Evolutionary conservation across 2,797 vertebrate species (phyloP).

Genomic region (Gouania willdenowi): DNA sequence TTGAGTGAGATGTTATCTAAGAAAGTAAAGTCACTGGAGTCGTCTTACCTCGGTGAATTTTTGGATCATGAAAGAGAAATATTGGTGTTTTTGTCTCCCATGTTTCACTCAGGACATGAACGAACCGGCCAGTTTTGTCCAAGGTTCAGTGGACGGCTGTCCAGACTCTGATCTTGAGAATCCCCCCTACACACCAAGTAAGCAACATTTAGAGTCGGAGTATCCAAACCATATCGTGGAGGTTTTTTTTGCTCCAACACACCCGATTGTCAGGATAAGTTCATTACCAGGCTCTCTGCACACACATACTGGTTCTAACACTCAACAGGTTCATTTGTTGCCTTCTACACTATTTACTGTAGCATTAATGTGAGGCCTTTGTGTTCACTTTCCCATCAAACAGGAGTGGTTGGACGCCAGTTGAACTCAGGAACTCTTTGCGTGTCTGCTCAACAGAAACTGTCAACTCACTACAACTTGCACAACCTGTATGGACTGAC

Average conservation of each 20-base stretch:
- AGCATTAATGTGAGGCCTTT: background rate
- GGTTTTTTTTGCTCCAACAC: too few species aligned
- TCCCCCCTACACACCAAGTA: slow-evolving; percentile 88
- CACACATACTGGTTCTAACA: too few species aligned
- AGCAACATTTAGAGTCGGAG: too few species aligned
- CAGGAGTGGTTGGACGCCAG: slow-evolving; percentile 83
- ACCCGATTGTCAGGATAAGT: too few species aligned
- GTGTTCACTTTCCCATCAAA: slow-evolving; percentile 9
- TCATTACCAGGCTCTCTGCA: too few species aligned
- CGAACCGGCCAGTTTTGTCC: slow-evolving; percentile 88
- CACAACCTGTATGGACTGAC: slow-evolving; percentile 94
- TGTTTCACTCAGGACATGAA: slow-evolving; percentile 89
- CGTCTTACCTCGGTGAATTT: too few species aligned
- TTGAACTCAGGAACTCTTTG: slow-evolving; percentile 84
- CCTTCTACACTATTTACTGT: too few species aligned
- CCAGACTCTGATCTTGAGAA: slow-evolving; percentile 83
- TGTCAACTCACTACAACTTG: slow-evolving; percentile 92
- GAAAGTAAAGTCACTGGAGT: too few species aligned
- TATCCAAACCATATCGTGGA: too few species aligned
- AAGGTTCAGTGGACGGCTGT: slow-evolving; percentile 86
- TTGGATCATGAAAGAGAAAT: too few species aligned
- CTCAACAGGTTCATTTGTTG: too few species aligned
- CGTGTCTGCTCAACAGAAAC: slow-evolving; percentile 84
- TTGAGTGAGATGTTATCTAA: too few species aligned
- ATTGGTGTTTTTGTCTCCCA: background rate